phyloP scores from a whole-genome alignment of 2,113 vertebrate genomes.

The Elaphurus davidianus region DNA sequence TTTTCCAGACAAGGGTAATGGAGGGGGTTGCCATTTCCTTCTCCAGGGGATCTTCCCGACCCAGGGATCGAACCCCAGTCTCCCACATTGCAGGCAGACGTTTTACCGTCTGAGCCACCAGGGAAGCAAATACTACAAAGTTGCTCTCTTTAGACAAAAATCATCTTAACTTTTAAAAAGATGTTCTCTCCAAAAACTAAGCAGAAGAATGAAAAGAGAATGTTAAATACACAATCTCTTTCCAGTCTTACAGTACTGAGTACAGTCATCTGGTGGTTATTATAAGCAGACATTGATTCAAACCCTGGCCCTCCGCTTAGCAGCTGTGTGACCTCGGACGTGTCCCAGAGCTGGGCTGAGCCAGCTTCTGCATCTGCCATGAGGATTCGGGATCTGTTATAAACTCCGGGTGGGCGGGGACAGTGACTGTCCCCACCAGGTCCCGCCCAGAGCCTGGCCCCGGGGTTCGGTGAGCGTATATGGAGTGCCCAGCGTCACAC shows the following conservation, averaged over 20 bases:
- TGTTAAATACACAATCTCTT: not conserved
- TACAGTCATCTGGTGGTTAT: not conserved
- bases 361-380: not conserved
- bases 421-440: fast-evolving
- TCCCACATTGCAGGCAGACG: not conserved
- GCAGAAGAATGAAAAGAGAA: not conserved
- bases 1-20: not conserved
- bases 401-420: not conserved
- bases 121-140: not conserved
- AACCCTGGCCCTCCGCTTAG: not conserved
- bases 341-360: not conserved
- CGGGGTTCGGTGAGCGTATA: fast-evolving
- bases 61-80: not conserved
- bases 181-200: not conserved
- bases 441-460: not conserved
- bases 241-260: not conserved
- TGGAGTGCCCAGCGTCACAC: not conserved
- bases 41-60: not conserved
- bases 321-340: not conserved
- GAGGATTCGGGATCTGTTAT: not conserved
- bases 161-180: not conserved
- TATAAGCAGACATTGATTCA: not conserved
- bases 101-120: not conserved
- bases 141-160: not conserved
- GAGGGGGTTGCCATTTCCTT: not conserved